These are phyloP conservation scores for Tholera decimalis DNA, from an alignment of 2,888 invertebrate species.

Conservation along the genomic window DNA sequence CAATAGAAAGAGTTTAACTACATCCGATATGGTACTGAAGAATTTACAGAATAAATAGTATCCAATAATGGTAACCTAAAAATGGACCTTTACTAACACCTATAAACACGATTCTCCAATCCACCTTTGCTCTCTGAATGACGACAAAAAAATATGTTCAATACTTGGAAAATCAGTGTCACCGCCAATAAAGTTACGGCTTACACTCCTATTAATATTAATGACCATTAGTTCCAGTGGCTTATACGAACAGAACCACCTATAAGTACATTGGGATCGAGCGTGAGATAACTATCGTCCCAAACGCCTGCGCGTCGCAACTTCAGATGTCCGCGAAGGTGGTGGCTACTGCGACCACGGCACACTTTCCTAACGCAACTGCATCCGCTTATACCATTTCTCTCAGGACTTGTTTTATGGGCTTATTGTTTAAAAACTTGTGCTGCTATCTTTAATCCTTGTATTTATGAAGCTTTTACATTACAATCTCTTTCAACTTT, in stretches of 20 bases:
- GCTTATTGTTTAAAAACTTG: conserved; percentile 72
- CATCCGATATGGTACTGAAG: background rate
- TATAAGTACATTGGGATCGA: conserved; percentile 73
- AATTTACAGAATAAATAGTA: background rate
- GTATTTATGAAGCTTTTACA: conserved; percentile 22
- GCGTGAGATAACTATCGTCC: conserved; percentile 78
- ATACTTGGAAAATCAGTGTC: conserved; percentile 42
- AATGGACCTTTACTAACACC: too few species aligned
- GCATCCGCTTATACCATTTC: conserved; percentile 82
- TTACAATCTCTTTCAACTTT: conserved; percentile 9
- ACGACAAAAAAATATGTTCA: conserved; percentile 28
- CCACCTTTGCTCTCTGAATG: background rate
- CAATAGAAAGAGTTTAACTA: background rate
- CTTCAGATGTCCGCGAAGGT: conserved; percentile 74
- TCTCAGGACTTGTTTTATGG: conserved; percentile 78
- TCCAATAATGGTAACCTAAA: background rate
- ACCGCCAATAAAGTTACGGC: conserved; percentile 44
- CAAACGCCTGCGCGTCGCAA: conserved; percentile 68
- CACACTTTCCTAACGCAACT: conserved; percentile 86
- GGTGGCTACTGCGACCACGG: conserved; percentile 75
- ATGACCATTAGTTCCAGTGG: conserved; percentile 59
- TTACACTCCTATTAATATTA: conserved; percentile 68
- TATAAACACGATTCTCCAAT: background rate
- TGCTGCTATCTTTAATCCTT: conserved; percentile 30
- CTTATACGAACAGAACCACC: conserved; percentile 64